Base-by-base conservation (phyloP, 2,888 invertebrate species). In the Sarcophaga rosellei region DNA sequence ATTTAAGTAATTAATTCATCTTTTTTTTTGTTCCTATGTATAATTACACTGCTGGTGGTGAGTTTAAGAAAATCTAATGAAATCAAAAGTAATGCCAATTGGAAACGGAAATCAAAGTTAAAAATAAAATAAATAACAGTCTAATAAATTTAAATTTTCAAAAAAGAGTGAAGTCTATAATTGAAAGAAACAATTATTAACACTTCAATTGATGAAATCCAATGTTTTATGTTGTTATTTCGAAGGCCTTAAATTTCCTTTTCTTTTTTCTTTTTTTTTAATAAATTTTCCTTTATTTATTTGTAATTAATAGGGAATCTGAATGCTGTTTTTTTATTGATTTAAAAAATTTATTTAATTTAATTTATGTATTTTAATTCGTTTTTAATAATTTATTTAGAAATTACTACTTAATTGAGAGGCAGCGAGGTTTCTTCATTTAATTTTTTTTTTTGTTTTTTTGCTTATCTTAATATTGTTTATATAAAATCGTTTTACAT, bases 391-490 rank as follows among this genome's bases (percentile, higher is more conserved):
- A 65, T 70, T 74, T 82, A 47, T 70, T 85, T 80, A 81, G 45
- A 83, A 85, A 87, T 69, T 84, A 86, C 74, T 88, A 85, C 82
- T 88, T 89, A 47, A 88, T 91, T 92, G 92, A 92, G 92, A 92
- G 91, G 90, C 92, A 92, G 92, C 92, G 92, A 92, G 92, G 91
- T 92, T 90, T 89, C 88, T 61, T 73, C 84, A 88, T 85, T 70
- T 69, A 84, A 68, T 73, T 47, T 76, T 76, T 79, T 76, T 72
- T 75, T 69, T 61, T n/a, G n/a, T n/a, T n/a, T 74, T 76, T 66
- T 77, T 70, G 15, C 66, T 81, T 45, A 65, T 77, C 68, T 47
- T 25, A n/a, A 72, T 81, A 70, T 80, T 85, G n/a, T 70, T 80
- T 80, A n/a, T 76, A 45, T 83, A 75, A 53, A 63, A 76, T 77